Evolutionary conservation across 2,888 invertebrate species (phyloP).

Genomic region (Omphaloscelis lunosa): DNA sequence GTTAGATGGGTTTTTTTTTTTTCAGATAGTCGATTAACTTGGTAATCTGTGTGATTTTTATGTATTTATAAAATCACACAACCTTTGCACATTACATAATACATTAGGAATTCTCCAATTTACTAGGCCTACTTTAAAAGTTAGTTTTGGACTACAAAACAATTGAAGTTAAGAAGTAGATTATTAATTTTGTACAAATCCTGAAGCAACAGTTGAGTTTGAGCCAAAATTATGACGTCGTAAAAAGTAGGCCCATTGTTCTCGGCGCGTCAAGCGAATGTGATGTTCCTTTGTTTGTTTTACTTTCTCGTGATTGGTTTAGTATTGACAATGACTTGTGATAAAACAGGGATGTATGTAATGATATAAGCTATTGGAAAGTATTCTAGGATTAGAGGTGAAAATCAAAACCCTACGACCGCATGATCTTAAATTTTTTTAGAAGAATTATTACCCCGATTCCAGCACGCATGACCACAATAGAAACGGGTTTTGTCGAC

Average conservation of each 20-base stretch:
- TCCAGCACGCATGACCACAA: constrained; percentile 3
- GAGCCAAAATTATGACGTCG: neutral
- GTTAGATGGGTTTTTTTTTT: constrained; percentile 3
- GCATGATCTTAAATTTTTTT: constrained; percentile 1
- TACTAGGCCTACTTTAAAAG: constrained; percentile 2
- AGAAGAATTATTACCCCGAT: neutral
- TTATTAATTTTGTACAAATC: neutral
- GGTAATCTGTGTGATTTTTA: constrained; percentile 44
- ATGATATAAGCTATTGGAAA: constrained; percentile 34
- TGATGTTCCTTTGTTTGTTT: constrained; percentile 7
- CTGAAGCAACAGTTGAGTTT: neutral
- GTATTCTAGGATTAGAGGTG: constrained; percentile 31
- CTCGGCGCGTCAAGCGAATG: constrained; percentile 2
- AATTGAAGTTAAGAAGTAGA: neutral
- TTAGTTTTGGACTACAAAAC: neutral
- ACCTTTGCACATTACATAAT: neutral
- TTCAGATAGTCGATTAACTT: constrained; percentile 15
- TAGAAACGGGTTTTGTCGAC: too few relatives aligned
- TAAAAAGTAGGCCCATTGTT: constrained; percentile 24
- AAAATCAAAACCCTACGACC: neutral
- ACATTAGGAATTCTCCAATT: neutral
- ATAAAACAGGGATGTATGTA: constrained; percentile 55
- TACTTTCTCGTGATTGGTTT: constrained; percentile 28
- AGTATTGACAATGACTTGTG: constrained; percentile 49
- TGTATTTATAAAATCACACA: constrained; percentile 47